phyloP scores from a whole-genome alignment of 2,797 vertebrate species.

The Sylvia borin region DNA sequence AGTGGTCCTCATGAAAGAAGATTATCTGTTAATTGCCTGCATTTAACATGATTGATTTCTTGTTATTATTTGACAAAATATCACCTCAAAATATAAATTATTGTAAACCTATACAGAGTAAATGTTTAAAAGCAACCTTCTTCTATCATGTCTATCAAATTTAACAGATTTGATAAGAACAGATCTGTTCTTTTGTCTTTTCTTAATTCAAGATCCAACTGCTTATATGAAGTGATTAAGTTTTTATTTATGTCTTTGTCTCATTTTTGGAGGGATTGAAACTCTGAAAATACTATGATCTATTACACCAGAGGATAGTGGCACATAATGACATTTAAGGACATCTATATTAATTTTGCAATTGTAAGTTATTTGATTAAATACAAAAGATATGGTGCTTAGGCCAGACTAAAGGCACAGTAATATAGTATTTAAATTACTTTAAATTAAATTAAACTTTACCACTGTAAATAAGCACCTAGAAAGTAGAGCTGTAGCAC shows the following conservation, averaged over 20 bases:
- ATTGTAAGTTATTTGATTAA: constrained; percentile 12
- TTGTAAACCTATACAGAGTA: neutral
- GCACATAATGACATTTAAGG: neutral
- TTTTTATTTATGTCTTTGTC: neutral
- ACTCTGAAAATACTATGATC: neutral
- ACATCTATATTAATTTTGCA: neutral
- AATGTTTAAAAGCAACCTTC: neutral
- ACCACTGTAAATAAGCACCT: neutral
- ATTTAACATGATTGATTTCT: neutral
- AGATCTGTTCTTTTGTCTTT: neutral
- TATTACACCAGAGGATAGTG: neutral
- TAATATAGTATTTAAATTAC: neutral
- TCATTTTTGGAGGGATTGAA: neutral
- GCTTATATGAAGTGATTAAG: neutral
- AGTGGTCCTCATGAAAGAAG: neutral
- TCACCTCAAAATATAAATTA: neutral
- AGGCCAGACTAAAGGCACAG: neutral
- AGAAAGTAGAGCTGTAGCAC: neutral
- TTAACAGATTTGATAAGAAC: no score
- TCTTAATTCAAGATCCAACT: neutral
- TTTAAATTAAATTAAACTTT: constrained; percentile 26
- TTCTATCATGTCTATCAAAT: neutral
- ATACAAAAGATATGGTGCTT: neutral
- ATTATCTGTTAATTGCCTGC: neutral
- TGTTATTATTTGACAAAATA: neutral